These are phyloP conservation scores for Acropternis orthonyx DNA, from an alignment of 2,797 vertebrate genomes.

Conservation along the genomic window DNA sequence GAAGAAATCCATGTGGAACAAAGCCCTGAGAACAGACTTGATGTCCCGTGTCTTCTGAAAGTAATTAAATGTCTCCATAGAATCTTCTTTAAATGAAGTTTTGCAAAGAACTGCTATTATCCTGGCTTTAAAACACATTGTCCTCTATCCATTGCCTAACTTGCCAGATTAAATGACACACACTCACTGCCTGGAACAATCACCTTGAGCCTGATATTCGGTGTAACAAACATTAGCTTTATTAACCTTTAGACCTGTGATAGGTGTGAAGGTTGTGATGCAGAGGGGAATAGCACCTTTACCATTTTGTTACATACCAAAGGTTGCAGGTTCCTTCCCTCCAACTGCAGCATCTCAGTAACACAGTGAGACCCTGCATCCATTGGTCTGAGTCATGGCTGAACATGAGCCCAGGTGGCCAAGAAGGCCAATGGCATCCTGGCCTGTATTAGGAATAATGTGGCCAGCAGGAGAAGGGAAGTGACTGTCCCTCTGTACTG, in stretches of 20 bases:
- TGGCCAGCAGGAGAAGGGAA: background rate
- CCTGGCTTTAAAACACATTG: slow-evolving; percentile 8
- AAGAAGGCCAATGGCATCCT: background rate
- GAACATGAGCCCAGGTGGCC: background rate
- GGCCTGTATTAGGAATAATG: background rate
- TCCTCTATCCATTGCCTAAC: slow-evolving; percentile 31
- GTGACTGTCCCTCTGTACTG: background rate
- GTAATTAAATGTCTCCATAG: background rate
- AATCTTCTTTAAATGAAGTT: background rate
- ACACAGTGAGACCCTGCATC: background rate
- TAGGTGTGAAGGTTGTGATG: background rate
- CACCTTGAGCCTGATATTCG: background rate
- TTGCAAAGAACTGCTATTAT: background rate
- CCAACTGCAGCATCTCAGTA: background rate
- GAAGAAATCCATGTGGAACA: background rate
- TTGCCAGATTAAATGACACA: background rate
- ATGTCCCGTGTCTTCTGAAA: background rate
- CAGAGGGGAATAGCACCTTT: background rate
- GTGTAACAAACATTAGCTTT: background rate
- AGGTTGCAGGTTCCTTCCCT: background rate
- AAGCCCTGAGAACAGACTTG: background rate
- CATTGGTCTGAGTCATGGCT: accelerated
- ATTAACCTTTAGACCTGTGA: background rate
- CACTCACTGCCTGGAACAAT: background rate
- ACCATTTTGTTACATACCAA: background rate